Percentiles rank a stretch among this genome's conserved stretches.
Evolutionary conservation across 2,797 vertebrate species (phyloP).

Genomic region (Clamator glandarius): DNA sequence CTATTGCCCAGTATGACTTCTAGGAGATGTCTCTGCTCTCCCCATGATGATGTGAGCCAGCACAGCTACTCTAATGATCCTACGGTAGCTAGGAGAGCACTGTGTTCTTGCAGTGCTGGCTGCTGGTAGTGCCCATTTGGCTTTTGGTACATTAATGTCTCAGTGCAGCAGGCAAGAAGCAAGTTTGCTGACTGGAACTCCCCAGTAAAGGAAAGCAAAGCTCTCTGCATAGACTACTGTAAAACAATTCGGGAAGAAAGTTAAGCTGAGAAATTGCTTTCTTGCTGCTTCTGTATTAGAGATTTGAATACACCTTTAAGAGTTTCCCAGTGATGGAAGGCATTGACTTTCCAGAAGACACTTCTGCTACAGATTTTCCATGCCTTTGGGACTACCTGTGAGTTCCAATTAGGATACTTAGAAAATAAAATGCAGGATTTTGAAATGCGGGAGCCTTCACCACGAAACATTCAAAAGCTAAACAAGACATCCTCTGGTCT

Average conservation of each 20-base stretch:
- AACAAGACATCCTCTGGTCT: background rate
- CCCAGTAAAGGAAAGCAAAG: background rate
- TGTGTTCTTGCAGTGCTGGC: background rate
- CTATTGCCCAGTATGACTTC: background rate
- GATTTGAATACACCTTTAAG: background rate
- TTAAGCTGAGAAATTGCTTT: background rate
- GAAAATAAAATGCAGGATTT: background rate
- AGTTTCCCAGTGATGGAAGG: background rate
- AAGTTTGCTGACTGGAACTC: background rate
- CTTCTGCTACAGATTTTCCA: background rate
- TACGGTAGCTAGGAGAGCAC: background rate
- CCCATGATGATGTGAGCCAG: background rate
- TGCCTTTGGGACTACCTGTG: background rate
- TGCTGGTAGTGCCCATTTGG: background rate
- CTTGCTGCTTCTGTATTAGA: slow-evolving; percentile 42
- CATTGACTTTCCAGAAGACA: background rate
- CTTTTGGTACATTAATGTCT: background rate
- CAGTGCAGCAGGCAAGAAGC: background rate
- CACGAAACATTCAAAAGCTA: background rate
- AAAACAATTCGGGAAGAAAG: background rate
- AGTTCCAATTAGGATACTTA: background rate
- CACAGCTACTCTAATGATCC: background rate
- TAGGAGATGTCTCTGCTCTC: background rate
- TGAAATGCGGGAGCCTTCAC: background rate
- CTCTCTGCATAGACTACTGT: background rate